Evolutionary conservation across 2,113 vertebrate genomes (phyloP).

Genomic region (Odontophorus gujanensis): DNA sequence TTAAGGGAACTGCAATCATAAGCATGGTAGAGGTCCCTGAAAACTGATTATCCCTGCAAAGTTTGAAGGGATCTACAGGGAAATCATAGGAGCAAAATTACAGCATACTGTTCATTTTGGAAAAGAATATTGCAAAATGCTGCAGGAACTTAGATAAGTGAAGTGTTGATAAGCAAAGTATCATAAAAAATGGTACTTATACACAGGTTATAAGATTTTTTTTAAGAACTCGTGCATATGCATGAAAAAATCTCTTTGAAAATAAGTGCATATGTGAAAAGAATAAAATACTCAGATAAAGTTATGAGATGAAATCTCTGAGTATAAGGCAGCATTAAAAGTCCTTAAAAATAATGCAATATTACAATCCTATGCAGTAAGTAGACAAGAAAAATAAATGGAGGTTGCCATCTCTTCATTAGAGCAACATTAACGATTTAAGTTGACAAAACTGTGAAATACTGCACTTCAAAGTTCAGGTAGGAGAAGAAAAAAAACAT

Average conservation of each 20-base stretch:
- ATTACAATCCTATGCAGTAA: background rate
- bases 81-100: constrained; percentile 30
- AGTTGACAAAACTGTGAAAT: background rate
- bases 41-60: background rate
- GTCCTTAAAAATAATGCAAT: background rate
- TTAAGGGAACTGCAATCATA: background rate
- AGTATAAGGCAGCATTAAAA: background rate
- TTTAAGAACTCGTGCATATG: background rate
- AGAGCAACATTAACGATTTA: background rate
- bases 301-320: background rate
- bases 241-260: background rate
- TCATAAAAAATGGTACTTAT: background rate
- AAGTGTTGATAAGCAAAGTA: background rate
- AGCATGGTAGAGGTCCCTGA: background rate
- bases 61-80: background rate
- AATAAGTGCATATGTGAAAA: background rate
- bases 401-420: background rate
- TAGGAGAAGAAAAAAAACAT: background rate
- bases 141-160: background rate
- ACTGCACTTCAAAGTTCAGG: background rate
- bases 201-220: background rate
- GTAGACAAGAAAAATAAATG: background rate
- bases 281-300: background rate
- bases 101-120: background rate
- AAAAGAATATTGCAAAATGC: background rate